Evolutionary conservation across 2,797 vertebrate genomes (phyloP), one percentile per base, ranked within the genome.

Genomic region (Sarcoramphus papa): DNA sequence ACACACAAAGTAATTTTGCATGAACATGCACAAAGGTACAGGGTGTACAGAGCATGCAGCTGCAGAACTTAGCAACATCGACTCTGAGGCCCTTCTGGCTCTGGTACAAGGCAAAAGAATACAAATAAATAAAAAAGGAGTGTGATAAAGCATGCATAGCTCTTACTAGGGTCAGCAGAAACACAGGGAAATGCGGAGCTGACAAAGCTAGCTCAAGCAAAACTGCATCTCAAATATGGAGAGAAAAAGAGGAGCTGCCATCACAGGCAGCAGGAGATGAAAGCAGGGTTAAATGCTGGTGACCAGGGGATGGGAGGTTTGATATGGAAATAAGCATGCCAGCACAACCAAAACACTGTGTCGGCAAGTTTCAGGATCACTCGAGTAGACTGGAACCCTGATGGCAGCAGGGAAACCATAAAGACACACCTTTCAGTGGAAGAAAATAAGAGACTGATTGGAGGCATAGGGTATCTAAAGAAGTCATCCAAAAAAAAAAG

Each of bases 121-220:
- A 17, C 68, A 74, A 86, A 92, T 40, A 88, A 88, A 82, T 87
- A 64, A 79, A 60, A 84, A 78, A 47, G 50, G 53, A 91, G 72
- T 9, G 59, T 56, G 83, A 79, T 63, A 87, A 92, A 93, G 89
- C 81, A 68, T 47, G 75, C 60, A 37, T 7, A 69, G 79, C 67
- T 92, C 92, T 90, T 51, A 23, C 28, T 12, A 25, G 70, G 95
- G 81, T 95, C 91, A 95, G 96, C 93, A 96, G 75, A 95, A 94
- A 69, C 0, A 3, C 54, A 45, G 70, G 69, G 88, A 76, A 92
- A 83, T 0, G n/a, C 2, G 6, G 88, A 73, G 86, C 88, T 94
- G 94, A 43, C 83, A 76, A 64, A 92, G 75, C 19, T 8, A 69
- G 54, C 73, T 75, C 62, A 9, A 51, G 79, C 23, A 67, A 54